Percentiles rank a stretch among this genome's conserved stretches.
Evolutionary conservation across 92 coral and sea anemone genomes (phyloP).

Genomic region (Zoanthus sansibaricus): DNA sequence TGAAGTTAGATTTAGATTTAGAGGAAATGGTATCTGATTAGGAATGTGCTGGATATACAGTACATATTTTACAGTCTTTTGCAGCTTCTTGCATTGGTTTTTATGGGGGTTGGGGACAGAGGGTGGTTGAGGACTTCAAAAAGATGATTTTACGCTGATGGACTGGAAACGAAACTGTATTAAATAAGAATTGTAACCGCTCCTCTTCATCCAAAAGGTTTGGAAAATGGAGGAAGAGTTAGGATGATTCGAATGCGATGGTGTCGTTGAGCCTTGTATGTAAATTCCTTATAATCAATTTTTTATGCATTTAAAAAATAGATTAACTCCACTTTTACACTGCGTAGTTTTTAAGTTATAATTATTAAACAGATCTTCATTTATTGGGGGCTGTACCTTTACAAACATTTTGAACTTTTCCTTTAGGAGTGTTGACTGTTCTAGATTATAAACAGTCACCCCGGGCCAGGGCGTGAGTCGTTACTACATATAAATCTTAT

Average conservation of each 20-base stretch:
- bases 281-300: neutral
- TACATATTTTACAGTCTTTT: no score
- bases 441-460: neutral
- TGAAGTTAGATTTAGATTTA: no score
- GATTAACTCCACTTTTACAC: neutral
- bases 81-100: no score
- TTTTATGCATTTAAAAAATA: neutral
- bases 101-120: no score
- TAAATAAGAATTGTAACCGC: constrained; percentile 14
- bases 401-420: neutral
- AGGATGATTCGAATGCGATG: constrained; percentile 8
- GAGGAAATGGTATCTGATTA: no score
- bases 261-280: constrained; percentile 43
- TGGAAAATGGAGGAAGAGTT: neutral
- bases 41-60: no score
- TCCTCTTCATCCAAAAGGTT: constrained; percentile 10
- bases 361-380: neutral
- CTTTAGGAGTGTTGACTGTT: neutral
- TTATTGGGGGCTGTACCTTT: neutral
- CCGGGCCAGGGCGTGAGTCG: neutral
- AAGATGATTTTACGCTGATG: no score
- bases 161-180: neutral
- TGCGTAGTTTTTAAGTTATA: neutral
- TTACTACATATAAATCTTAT: neutral
- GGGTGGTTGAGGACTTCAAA: no score